Evolutionary conservation across 2,797 vertebrate species (phyloP).

Genomic region (Hyperoplus immaculatus): DNA sequence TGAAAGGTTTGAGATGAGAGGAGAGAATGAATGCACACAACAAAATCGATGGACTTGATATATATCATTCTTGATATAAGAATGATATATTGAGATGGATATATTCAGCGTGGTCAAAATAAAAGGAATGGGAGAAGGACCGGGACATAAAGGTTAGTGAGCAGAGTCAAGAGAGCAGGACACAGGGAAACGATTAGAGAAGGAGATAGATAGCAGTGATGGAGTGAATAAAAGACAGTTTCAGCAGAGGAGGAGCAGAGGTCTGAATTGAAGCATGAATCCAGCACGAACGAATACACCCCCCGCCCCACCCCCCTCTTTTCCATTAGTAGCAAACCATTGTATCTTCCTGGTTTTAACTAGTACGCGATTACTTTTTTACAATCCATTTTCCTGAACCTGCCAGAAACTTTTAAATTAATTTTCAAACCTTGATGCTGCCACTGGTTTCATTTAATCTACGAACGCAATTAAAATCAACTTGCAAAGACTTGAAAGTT

Average conservation of each 20-base stretch:
- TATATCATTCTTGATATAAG: neutral
- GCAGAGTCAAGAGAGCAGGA: constrained; percentile 1
- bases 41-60: constrained; percentile 41
- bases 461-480: constrained; percentile 32
- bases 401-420: constrained; percentile 11
- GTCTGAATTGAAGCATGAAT: constrained; percentile 3
- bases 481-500: constrained; percentile 33
- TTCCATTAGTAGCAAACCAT: neutral
- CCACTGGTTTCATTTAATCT: constrained; percentile 36
- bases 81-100: constrained; percentile 38
- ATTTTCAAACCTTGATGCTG: constrained; percentile 11
- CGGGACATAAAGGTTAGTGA: constrained; percentile 12
- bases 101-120: constrained; percentile 25
- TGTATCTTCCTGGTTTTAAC: neutral
- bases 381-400: constrained; percentile 2
- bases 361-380: neutral
- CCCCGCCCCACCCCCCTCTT: too few species aligned
- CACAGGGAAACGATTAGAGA: constrained; percentile 9
- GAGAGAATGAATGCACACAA: constrained; percentile 16
- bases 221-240: constrained; percentile 7
- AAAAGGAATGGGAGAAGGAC: constrained; percentile 10
- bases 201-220: constrained; percentile 27
- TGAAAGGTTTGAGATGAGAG: constrained; percentile 31
- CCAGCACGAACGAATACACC: neutral
- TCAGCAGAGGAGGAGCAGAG: constrained; percentile 1